Base-by-base conservation (phyloP, 2,888 invertebrate species). In the Gasteruption jaculator region DNA sequence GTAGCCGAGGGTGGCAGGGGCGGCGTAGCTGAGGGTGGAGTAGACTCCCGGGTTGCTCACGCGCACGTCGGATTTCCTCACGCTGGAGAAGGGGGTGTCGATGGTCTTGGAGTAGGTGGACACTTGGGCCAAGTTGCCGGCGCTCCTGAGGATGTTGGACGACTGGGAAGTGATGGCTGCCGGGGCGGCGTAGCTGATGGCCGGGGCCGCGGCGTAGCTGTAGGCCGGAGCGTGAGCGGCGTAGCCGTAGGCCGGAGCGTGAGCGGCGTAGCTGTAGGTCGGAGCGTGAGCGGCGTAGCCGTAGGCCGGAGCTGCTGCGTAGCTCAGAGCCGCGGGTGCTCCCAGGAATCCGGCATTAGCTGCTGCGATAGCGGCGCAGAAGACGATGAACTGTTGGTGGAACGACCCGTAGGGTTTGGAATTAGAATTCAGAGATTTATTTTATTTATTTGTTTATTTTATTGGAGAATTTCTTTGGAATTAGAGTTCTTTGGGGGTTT, bases 61-160 rank as follows among this genome's bases (percentile, higher is more conserved):
- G 14, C 83, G 77, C 15, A 83, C 77, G 57, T 83, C 83, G 29
- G 80, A 73, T 61, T 83, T 83, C 52, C 80, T 77, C 21, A 83
- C 82, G 61, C 82, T 82, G 41, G 82, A 82, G 74, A 77, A 83
- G 4, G 84, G 83, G 10, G 83, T 83, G 68, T 82, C 82, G 50
- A 83, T 77, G 48, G 80, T 76, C 65, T 83, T 84, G 15, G 78
- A 74, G 72, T 79, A 80, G 32, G 82, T 81, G 22, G 83, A 81
- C 48, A 58, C 44, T 51, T 68, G 67, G 49, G 81, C 82, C 49
- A 83, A 72, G 64, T 83, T 83, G 50, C 80, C 83, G 43, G 55
- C 38, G 55, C 74, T 59, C 63, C 67, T 62, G 72, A 73, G 69
- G 74, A 76, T 44, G 73, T 53, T 54, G 34, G 51, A 54, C 31